These are phyloP conservation scores for Capitulum mitella DNA, from an alignment of 2,888 invertebrate genomes.

Conservation along the genomic window DNA sequence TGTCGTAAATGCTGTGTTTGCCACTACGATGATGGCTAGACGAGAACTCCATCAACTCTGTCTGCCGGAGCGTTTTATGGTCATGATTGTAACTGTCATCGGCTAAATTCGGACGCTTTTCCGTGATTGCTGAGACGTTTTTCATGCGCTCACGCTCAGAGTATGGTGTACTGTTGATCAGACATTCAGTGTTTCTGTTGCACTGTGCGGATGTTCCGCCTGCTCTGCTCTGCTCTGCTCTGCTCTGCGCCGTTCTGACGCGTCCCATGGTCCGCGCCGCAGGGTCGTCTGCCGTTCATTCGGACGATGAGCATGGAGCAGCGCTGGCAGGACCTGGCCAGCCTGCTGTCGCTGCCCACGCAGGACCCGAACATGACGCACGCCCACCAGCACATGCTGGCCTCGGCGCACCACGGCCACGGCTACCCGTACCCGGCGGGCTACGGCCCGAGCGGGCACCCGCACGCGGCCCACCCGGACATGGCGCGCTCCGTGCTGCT, in stretches of 20 bases:
- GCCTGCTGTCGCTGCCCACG: constrained; percentile 64
- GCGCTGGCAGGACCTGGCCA: constrained; percentile 61
- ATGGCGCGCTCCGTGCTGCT: constrained; percentile 49
- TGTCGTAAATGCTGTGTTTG: too few relatives aligned
- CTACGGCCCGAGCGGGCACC: constrained; percentile 29
- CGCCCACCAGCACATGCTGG: constrained; percentile 39
- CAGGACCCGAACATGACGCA: constrained; percentile 42
- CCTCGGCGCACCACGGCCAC: constrained; percentile 41
- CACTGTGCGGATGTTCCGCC: too few relatives aligned
- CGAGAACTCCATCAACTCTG: too few relatives aligned
- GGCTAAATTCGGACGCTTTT: too few relatives aligned
- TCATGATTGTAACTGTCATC: too few relatives aligned
- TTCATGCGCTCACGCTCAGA: too few relatives aligned
- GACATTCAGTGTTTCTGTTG: too few relatives aligned
- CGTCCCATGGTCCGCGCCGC: neutral
- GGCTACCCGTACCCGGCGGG: constrained; percentile 41
- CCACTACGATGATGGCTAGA: too few relatives aligned
- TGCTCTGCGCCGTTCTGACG: neutral
- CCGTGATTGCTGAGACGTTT: too few relatives aligned
- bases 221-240: too few relatives aligned
- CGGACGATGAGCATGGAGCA: constrained; percentile 33
- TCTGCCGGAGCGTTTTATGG: too few relatives aligned
- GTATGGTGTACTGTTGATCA: too few relatives aligned
- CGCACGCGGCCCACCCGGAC: constrained; percentile 28
- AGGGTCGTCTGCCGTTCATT: constrained; percentile 20